phyloP scores from a whole-genome alignment of 2,113 vertebrate genomes.

The Oceanites oceanicus region DNA sequence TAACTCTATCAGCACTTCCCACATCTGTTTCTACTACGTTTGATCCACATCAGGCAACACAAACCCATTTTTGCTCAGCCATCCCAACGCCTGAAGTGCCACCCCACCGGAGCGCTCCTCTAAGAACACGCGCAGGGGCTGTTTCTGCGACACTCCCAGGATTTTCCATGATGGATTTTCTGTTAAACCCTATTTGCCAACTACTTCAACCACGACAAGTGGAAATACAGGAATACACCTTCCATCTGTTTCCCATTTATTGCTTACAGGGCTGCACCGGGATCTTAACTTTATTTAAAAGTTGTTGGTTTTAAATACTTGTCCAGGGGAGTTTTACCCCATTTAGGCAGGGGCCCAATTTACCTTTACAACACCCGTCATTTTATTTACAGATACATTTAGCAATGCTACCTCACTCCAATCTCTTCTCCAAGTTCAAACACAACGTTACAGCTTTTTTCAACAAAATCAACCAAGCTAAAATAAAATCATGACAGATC shows the following conservation, averaged over 20 bases:
- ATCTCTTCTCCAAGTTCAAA: background rate
- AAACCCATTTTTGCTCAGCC: background rate
- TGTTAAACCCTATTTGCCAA: no score
- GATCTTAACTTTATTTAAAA: background rate
- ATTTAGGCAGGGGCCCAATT: no score
- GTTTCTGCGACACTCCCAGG: rapidly evolving
- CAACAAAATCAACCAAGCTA: background rate
- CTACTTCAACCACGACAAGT: background rate
- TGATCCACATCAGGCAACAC: no score
- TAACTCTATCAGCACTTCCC: no score
- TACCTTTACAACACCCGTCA: rapidly evolving
- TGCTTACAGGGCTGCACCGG: rapidly evolving
- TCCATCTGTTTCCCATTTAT: background rate
- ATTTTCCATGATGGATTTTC: background rate
- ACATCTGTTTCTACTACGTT: rapidly evolving
- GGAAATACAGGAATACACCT: background rate
- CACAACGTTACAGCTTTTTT: rapidly evolving
- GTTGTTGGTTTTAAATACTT: background rate
- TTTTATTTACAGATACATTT: background rate
- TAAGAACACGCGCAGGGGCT: rapidly evolving
- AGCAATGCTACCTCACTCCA: rapidly evolving
- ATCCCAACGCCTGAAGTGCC: background rate
- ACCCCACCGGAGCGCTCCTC: rapidly evolving
- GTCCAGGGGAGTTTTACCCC: background rate
- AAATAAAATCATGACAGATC: rapidly evolving